Evolutionary conservation across 1,140 invertebrate genomes (phyloP).

Genomic region (Hermetia illucens): DNA sequence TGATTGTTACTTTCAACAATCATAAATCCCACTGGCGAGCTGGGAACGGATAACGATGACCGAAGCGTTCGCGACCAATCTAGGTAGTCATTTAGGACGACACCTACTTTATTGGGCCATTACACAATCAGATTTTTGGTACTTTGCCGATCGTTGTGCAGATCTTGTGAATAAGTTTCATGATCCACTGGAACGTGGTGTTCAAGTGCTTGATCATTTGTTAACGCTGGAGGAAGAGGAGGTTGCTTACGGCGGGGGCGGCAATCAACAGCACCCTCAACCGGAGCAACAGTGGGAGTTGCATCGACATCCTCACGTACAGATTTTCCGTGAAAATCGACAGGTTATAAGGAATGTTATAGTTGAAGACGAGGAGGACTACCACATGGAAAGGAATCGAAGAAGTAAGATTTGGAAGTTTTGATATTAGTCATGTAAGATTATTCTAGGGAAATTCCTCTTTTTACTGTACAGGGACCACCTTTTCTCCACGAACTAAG

Average conservation of each 20-base stretch:
- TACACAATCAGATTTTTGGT: constrained; percentile 29
- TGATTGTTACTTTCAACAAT: too few relatives aligned
- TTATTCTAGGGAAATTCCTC: too few relatives aligned
- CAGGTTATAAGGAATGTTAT: too few relatives aligned
- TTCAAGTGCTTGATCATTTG: constrained; percentile 35
- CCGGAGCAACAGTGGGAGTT: constrained; percentile 11
- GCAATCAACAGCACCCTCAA: constrained; percentile 14
- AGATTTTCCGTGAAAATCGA: too few relatives aligned
- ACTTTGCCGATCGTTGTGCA: constrained; percentile 34
- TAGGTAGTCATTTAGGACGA: constrained; percentile 30
- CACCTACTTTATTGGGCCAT: constrained; percentile 34
- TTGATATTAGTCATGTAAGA: too few relatives aligned
- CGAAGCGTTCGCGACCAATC: constrained; percentile 25
- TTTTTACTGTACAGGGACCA: too few relatives aligned
- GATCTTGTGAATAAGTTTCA: constrained; percentile 34
- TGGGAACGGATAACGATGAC: constrained; percentile 25
- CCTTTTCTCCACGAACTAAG: too few relatives aligned
- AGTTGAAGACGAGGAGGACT: too few relatives aligned
- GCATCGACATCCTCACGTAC: too few relatives aligned
- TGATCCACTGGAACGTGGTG: constrained; percentile 27
- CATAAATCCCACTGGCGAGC: too few relatives aligned
- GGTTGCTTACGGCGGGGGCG: constrained; percentile 28
- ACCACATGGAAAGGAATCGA: too few relatives aligned
- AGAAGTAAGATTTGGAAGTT: too few relatives aligned
- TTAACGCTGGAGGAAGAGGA: constrained; percentile 33